Conservation (phyloP, 2,888 invertebrate species). For the Byasa hedistus region DNA sequence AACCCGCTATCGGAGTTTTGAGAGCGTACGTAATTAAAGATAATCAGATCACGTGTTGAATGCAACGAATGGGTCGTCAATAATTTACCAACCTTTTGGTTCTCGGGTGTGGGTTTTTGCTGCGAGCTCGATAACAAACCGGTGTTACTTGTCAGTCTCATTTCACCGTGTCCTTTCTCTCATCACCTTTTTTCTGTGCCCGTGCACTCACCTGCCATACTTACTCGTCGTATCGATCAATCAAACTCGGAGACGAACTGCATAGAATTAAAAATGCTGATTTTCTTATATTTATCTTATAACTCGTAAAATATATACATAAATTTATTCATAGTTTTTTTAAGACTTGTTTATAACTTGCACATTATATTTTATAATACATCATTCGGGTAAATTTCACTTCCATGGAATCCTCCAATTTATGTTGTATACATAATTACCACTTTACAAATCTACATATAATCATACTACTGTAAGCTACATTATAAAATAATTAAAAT, state of each 20-base stretch:
- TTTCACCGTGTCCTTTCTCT: slow-evolving; percentile 43
- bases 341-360: no score
- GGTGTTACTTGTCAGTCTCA: slow-evolving; percentile 83
- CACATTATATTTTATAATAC: no score
- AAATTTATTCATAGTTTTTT: no score
- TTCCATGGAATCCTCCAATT: no score
- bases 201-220: not conserved
- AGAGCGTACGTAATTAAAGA: slow-evolving; percentile 17
- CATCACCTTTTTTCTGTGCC: slow-evolving; percentile 7
- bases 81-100: slow-evolving; percentile 53
- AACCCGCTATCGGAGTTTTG: slow-evolving; percentile 11
- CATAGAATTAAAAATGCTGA: no score
- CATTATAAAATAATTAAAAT: no score
- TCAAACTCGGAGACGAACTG: slow-evolving; percentile 53
- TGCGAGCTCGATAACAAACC: slow-evolving; percentile 82
- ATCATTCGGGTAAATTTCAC: no score
- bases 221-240: slow-evolving; percentile 52
- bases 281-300: no score
- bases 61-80: slow-evolving; percentile 14
- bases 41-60: slow-evolving; percentile 17
- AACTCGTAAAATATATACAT: no score
- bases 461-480: no score
- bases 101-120: slow-evolving; percentile 61
- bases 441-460: no score
- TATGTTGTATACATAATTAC: no score